Base-by-base conservation (phyloP, 2,113 vertebrate genomes). In the Oncorhynchus keta region DNA sequence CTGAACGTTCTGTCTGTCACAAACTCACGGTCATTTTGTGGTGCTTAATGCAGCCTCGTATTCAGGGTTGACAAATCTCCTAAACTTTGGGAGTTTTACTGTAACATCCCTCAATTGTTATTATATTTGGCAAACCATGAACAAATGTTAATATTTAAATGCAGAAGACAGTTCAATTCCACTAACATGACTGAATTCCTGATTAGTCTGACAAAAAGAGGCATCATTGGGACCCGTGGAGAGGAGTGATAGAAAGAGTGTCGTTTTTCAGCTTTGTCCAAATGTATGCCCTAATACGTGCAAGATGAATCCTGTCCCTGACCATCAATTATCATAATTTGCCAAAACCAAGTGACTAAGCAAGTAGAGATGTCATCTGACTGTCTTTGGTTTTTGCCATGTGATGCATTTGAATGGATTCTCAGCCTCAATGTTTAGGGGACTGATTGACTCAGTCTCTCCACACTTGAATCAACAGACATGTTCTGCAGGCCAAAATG, bases 21-120 rank as follows among this genome's bases (percentile, higher is more conserved):
- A 81, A 49, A 69, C 59, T 87, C 84, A 82, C 0, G 72, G 86
- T 69, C 89, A 81, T 74, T 85, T 62, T 65, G 48, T 72, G 77
- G 70, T 20, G 64, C 48, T 73, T 55, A 61, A 18, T 76, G 57
- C 73, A 70, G 57, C 78, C 74, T 64, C 64, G 2, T 45, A 2
- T 45, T 45, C 39, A 11, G 39, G 72, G 76, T 82, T 13, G 48
- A 87, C 80, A 82, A 77, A 71, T 86, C 76, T 72, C 35, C 0
- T 1, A 69, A 84, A 77, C 83, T 81, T 86, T 87, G 80, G 75
- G 22, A 68, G 7, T 22, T 79, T 59, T 69, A 49, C 35, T 69
- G 68, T 81, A 76, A 62, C 7, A 62, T 68, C 28, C 66, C 26
- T 13, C 24, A 6, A 26, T 26, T 66, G 24, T 66, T 14, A 2